Base-by-base conservation (phyloP, 2,888 invertebrate species). In the Troides aeacus region DNA sequence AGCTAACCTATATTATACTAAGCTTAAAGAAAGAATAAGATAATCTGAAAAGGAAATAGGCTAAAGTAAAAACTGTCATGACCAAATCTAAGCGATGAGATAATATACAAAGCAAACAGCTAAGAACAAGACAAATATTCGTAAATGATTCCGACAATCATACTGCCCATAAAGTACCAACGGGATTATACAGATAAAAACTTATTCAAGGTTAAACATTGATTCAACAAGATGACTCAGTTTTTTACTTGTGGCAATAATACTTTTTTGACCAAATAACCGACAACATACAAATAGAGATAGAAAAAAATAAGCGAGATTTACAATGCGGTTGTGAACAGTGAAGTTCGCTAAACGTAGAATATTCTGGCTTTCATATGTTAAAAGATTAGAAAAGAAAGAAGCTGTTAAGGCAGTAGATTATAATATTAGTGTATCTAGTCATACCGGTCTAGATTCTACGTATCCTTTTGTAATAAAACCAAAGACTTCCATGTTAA, bases 111-210 rank as follows among this genome's bases (percentile, higher is more conserved):
- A 58, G 21, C 24, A 58, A 58, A 62, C 23, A 42, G 18, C 21
- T 23, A 69, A 58, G 23, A 5, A 42, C 58, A 58, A 23, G 23
- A 6, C 58, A 58, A 23, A 58, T 21, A 58, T 2, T 42, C 42
- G 42, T 42, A 42, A 23, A 58, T 23, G 58, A 58, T 23, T 58
- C 58, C 24, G 58, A 58, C 58, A 58, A 58, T 58, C 58, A 8
- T 58, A 24, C 23, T 23, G 58, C 58, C 58, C 21, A 58, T 12
- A 58, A 58, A 58, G 18, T 3, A n/a, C 6, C 58, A 8, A 58
- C 58, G 58, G 58, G 58, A 58, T 58, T n/a, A 58, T 21, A 10
- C 8, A n/a, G 23, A 58, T 58, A 58, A 58, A 58, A 21, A 58
- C 58, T 18, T 12, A 58, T 58, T 23, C 10, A 58, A 58, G 58